These are phyloP conservation scores for Macroteleia sp. DNA, from an alignment of 2,888 invertebrate genomes.

Conservation along the genomic window DNA sequence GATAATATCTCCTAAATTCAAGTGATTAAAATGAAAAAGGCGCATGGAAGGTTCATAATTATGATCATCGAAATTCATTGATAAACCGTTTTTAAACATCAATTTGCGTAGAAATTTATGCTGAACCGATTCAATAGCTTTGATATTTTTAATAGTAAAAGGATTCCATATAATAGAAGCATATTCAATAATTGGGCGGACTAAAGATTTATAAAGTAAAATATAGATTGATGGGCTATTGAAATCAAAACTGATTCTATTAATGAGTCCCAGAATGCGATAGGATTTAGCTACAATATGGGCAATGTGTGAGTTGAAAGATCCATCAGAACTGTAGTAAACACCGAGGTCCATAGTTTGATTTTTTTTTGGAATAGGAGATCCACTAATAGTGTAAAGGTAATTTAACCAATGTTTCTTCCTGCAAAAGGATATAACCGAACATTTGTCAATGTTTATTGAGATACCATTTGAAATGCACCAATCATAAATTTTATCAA, in stretches of 20 bases:
- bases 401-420: too few species aligned
- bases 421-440: too few species aligned
- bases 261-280: not conserved
- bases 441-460: too few species aligned
- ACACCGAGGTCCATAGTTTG: not conserved
- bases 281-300: not conserved
- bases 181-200: not conserved
- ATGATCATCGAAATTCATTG: too few species aligned
- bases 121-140: not conserved
- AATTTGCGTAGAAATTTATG: not conserved
- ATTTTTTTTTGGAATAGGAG: not conserved
- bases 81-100: not conserved
- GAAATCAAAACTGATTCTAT: not conserved
- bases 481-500: too few species aligned
- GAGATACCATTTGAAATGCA: too few species aligned
- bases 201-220: not conserved
- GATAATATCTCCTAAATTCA: too few species aligned
- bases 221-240: not conserved
- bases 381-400: not conserved
- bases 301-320: not conserved
- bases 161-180: not conserved
- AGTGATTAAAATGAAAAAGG: not conserved
- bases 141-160: not conserved
- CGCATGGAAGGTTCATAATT: not conserved
- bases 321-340: not conserved